Percentiles rank a stretch among this genome's conserved stretches.
These are phyloP conservation scores for Pangasius djambal DNA, from an alignment of 2,797 vertebrate species.

Conservation along the genomic window DNA sequence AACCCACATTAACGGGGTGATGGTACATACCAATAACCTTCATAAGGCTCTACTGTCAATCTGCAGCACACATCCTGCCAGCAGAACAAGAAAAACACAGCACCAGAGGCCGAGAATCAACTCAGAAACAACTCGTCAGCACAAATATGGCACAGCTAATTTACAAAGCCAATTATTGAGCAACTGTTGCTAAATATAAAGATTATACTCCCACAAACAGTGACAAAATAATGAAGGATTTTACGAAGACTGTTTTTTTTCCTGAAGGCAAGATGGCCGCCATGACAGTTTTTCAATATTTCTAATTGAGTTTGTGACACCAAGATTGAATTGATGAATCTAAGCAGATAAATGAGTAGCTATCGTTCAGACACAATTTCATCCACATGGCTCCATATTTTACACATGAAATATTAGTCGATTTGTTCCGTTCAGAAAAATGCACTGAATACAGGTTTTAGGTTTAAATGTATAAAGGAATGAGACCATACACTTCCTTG, in stretches of 20 bases:
- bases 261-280: neutral
- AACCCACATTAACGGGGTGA: slow-evolving; percentile 47
- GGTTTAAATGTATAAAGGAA: neutral
- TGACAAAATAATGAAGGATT: slow-evolving; percentile 27
- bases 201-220: neutral
- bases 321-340: neutral
- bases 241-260: neutral
- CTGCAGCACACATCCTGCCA: slow-evolving; percentile 52
- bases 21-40: slow-evolving; percentile 49
- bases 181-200: neutral
- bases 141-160: neutral
- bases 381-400: neutral
- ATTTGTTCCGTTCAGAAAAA: neutral
- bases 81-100: slow-evolving; percentile 2
- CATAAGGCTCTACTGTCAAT: slow-evolving; percentile 31
- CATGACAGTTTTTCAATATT: slow-evolving; percentile 10
- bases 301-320: slow-evolving; percentile 20
- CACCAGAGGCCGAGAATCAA: neutral
- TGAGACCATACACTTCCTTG: neutral
- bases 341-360: neutral
- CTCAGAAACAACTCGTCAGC: neutral
- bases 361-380: neutral
- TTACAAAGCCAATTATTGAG: neutral
- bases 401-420: neutral
- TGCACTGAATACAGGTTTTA: too few relatives aligned